Evolutionary conservation across 2,888 invertebrate genomes (phyloP).

Genomic region (Odontomyia ornata): DNA sequence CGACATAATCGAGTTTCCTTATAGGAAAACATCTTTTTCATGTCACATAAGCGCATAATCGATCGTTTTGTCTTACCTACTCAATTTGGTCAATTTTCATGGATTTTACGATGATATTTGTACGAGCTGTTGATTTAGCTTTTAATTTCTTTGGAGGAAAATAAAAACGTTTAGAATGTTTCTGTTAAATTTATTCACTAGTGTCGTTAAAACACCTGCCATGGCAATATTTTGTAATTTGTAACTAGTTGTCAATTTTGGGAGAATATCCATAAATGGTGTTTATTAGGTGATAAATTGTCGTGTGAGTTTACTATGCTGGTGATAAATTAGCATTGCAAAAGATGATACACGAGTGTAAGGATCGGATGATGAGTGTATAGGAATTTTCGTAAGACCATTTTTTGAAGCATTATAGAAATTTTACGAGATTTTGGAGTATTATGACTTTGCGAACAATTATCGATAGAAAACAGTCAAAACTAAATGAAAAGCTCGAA

Average conservation of each 20-base stretch:
- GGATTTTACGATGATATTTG: not conserved
- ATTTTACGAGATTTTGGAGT: too few species aligned
- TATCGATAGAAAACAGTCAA: too few species aligned
- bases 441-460: too few species aligned
- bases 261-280: not conserved
- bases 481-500: too few species aligned
- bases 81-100: not conserved
- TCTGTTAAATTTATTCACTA: not conserved
- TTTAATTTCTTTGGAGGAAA: too few species aligned
- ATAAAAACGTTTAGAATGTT: too few species aligned
- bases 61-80: not conserved
- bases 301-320: not conserved
- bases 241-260: not conserved
- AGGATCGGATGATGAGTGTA: too few species aligned
- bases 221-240: conserved; percentile 24
- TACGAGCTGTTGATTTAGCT: not conserved
- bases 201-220: not conserved
- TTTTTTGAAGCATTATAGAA: too few species aligned
- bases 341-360: too few species aligned
- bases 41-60: conserved; percentile 6
- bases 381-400: too few species aligned
- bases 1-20: conserved; percentile 22
- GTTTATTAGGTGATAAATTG: not conserved
- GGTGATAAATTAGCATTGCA: not conserved
- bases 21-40: not conserved